These are phyloP conservation scores for Chitala chitala DNA, from an alignment of 2,113 vertebrate species.

Conservation along the genomic window DNA sequence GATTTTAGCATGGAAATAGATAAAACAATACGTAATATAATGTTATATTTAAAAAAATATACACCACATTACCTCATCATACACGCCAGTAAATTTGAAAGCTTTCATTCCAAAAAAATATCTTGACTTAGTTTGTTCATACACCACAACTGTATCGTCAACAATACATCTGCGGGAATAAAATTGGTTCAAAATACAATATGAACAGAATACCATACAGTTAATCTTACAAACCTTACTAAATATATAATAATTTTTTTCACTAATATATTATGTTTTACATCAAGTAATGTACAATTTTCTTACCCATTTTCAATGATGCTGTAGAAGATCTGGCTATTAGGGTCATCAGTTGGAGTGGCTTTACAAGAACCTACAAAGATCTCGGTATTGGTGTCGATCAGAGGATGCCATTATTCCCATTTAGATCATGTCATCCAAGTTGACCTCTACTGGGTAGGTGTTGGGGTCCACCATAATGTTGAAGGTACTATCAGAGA, in stretches of 20 bases:
- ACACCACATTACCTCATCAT: conserved; percentile 48
- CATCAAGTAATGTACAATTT: not conserved
- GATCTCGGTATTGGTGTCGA: conserved; percentile 50
- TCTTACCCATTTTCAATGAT: conserved; percentile 60
- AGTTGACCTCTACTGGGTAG: conserved; percentile 47
- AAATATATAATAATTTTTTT: too few relatives aligned
- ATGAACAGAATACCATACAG: not conserved
- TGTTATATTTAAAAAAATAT: not conserved
- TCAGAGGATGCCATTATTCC: conserved; percentile 43
- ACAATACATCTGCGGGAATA: conserved; percentile 42
- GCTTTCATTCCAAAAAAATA: conserved; percentile 57
- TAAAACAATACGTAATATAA: not conserved
- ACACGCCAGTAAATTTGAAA: conserved; percentile 59
- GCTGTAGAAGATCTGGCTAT: conserved; percentile 43
- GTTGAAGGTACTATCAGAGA: conserved; percentile 9
- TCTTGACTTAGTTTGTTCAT: conserved; percentile 21
- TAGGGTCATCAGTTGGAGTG: conserved; percentile 54
- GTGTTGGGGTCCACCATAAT: conserved; percentile 11
- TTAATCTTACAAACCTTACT: not conserved
- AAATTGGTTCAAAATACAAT: not conserved
- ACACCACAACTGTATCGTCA: conserved; percentile 46
- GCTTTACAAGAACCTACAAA: conserved; percentile 63
- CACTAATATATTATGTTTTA: too few relatives aligned
- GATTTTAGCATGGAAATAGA: not conserved
- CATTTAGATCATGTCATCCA: conserved; percentile 51